Evolutionary conservation across 2,888 invertebrate genomes (phyloP).

Genomic region (Sicus ferrugineus): DNA sequence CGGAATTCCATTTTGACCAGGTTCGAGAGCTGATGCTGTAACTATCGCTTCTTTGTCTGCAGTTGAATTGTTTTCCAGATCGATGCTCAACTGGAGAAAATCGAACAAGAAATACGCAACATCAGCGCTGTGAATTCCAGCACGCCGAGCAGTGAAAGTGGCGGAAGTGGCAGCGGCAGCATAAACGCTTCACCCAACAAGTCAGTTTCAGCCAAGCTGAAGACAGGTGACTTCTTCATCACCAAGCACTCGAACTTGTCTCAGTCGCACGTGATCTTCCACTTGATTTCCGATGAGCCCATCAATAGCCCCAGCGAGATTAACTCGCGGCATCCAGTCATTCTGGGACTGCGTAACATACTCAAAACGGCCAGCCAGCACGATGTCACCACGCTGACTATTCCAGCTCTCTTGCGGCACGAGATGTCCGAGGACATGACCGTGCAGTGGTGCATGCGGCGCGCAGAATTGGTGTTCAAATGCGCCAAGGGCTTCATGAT

Average conservation of each 20-base stretch:
- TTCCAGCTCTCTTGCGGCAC: slow-evolving; percentile 91
- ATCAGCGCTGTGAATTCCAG: slow-evolving; percentile 50
- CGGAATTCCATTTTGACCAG: slow-evolving; percentile 90
- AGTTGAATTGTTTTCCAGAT: slow-evolving; percentile 69
- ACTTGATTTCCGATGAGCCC: slow-evolving; percentile 89
- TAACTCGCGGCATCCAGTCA: slow-evolving; percentile 93
- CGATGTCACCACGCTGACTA: slow-evolving; percentile 90
- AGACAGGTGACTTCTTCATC: slow-evolving; percentile 85
- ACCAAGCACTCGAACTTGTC: slow-evolving; percentile 93
- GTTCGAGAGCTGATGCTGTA: too few species aligned
- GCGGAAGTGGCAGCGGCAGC: slow-evolving; percentile 46
- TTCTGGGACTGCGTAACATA: slow-evolving; percentile 93
- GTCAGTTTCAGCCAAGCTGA: slow-evolving; percentile 68
- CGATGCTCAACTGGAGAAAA: slow-evolving; percentile 83
- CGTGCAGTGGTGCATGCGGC: slow-evolving; percentile 92
- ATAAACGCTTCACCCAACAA: slow-evolving; percentile 58
- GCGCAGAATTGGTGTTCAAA: slow-evolving; percentile 97
- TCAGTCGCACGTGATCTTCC: slow-evolving; percentile 94
- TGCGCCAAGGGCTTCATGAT: slow-evolving; percentile 99
- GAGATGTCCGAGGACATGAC: slow-evolving; percentile 98
- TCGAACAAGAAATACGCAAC: slow-evolving; percentile 68
- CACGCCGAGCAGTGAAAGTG: slow-evolving; percentile 47
- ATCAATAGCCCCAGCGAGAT: slow-evolving; percentile 78
- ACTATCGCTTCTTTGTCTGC: too few species aligned
- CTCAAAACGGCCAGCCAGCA: slow-evolving; percentile 94